Conservation (phyloP, 2,113 vertebrate species). For the Cololabis saira region DNA sequence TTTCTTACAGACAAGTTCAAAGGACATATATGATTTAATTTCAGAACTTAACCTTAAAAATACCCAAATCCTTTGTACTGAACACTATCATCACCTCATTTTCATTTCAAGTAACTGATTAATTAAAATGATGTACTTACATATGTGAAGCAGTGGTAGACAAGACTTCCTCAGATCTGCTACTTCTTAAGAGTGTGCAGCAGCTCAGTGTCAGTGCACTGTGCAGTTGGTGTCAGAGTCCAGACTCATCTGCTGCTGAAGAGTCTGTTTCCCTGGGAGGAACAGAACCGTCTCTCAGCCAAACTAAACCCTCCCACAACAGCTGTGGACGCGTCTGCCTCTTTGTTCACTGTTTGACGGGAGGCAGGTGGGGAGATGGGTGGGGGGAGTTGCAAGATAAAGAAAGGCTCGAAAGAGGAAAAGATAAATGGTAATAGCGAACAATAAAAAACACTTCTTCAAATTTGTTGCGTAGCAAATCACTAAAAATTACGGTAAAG, state of each 20-base stretch:
- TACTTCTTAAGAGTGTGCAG: background rate
- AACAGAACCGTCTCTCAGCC: slow-evolving; percentile 26
- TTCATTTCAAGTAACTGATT: too few species aligned
- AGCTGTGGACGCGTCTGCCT: slow-evolving; percentile 55
- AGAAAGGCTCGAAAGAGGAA: too few species aligned
- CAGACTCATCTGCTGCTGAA: slow-evolving; percentile 61
- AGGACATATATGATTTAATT: too few species aligned
- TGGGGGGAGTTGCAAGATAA: too few species aligned
- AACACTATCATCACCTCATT: too few species aligned
- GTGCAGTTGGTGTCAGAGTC: too few species aligned
- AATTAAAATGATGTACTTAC: background rate
- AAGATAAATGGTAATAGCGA: background rate
- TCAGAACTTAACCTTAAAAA: too few species aligned
- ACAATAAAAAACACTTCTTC: background rate
- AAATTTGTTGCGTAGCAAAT: too few species aligned
- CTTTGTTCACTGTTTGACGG: slow-evolving; percentile 58
- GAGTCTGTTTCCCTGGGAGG: slow-evolving; percentile 53
- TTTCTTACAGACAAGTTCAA: too few species aligned
- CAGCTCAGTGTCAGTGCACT: slow-evolving; percentile 9
- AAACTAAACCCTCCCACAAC: slow-evolving; percentile 40
- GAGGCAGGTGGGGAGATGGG: slow-evolving; percentile 55
- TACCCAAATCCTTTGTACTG: too few species aligned
- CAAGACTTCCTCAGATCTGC: background rate
- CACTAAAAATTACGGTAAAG: too few species aligned
- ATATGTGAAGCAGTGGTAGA: background rate